Evolutionary conservation across 2,113 vertebrate species (phyloP).

Genomic region (Lophotis ruficrista): DNA sequence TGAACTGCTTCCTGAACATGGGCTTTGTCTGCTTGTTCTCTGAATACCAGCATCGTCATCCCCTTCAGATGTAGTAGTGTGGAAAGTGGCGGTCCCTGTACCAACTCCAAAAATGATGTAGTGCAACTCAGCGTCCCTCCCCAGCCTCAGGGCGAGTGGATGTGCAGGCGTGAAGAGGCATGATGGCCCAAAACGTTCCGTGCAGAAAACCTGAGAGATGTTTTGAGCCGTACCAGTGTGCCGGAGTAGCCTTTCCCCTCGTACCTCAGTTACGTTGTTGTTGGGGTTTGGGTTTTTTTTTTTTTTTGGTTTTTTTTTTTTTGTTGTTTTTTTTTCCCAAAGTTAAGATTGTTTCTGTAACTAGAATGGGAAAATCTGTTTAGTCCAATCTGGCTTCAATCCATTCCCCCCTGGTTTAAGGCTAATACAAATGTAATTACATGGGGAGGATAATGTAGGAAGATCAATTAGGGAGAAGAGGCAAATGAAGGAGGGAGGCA

Average conservation of each 20-base stretch:
- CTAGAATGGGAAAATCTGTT: neutral
- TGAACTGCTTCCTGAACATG: neutral
- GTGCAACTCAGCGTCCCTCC: accelerated
- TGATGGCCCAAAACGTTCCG: neutral
- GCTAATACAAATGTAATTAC: neutral
- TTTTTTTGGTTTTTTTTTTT: neutral
- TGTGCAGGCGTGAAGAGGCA: neutral
- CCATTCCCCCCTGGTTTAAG: neutral
- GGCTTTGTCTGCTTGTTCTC: neutral
- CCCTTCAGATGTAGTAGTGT: accelerated
- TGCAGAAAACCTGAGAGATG: neutral
- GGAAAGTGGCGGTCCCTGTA: no score
- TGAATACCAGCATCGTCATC: neutral
- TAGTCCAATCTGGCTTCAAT: neutral
- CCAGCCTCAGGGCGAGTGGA: accelerated
- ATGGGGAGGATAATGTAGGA: neutral
- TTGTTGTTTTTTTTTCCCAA: no score
- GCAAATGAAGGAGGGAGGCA: neutral
- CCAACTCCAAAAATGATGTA: accelerated
- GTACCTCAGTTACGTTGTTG: accelerated
- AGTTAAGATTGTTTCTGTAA: neutral
- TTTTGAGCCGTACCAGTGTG: neutral
- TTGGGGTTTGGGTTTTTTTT: neutral
- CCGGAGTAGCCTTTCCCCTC: neutral
- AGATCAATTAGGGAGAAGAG: neutral